Evolutionary conservation across 2,113 vertebrate species (phyloP).

Genomic region (Dipodomys ordii): DNA sequence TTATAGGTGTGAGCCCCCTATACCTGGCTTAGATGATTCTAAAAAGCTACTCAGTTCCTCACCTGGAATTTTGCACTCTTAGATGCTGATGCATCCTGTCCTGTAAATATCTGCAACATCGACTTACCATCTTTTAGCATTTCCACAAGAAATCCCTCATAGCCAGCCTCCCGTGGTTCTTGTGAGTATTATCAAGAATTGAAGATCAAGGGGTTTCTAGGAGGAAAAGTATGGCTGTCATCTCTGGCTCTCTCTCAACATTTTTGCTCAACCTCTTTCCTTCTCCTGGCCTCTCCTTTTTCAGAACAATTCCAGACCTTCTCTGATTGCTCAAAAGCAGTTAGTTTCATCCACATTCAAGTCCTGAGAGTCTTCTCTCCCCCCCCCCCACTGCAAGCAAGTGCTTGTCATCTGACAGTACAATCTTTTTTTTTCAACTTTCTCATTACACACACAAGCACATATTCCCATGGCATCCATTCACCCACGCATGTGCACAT

Average conservation of each 20-base stretch:
- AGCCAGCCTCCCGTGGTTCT: neutral
- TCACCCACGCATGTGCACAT: neutral
- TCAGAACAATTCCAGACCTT: neutral
- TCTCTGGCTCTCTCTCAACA: neutral
- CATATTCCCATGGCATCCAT: neutral
- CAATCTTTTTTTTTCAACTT: neutral
- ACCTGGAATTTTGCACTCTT: rapidly evolving
- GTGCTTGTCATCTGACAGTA: neutral
- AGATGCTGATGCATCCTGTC: neutral
- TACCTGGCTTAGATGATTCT: neutral
- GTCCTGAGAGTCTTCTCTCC: neutral
- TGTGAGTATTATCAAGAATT: neutral
- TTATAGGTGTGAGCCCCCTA: too few species aligned
- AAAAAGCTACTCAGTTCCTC: neutral
- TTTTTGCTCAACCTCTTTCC: neutral
- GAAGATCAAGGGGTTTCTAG: neutral
- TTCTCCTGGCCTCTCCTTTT: neutral
- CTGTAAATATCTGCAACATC: neutral
- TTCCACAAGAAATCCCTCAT: neutral
- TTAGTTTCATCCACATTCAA: neutral
- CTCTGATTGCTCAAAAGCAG: neutral
- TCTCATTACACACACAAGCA: neutral
- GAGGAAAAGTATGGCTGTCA: neutral
- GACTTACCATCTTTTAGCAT: neutral
- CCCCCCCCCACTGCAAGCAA: neutral